Evolutionary conservation across 2,113 vertebrate genomes (phyloP), one percentile per base, ranked within the genome.

Genomic region (Jacana jacana): DNA sequence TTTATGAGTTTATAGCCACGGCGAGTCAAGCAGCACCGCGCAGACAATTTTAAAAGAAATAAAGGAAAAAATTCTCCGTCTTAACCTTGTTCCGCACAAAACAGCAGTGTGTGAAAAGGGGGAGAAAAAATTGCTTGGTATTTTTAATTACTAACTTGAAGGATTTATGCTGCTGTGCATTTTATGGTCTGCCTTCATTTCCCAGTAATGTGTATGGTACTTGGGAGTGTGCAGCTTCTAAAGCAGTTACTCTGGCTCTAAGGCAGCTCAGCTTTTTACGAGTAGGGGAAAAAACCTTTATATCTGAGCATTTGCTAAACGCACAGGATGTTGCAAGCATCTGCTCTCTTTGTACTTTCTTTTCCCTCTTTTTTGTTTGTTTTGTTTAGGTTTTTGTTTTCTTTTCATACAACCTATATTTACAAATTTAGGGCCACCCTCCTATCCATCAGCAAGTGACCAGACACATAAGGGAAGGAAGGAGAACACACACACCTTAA

Each of bases 1-100:
- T 96, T 97, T 95, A 97, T 91, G 96, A 89, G 87, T 97, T 97
- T 97, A 97, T n/a, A 91, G 68, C 91, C 80, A 48, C 3, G 6
- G 61, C 2, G 2, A 96, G 88, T 39, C 69, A 79, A 88, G 57
- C 20, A 92, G 68, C 9, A 85, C 89, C 7, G 4, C 3, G 0
- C 58, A 78, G 60, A 70, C 52, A 14, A 49, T 71, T 90, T 82
- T 52, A 63, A 73, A 93, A 76, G 57, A 91, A 49, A 76, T 33
- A 33, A 75, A 58, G 65, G 68, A 69, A 89, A 89, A 69, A 54
- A 6, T 12, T 44, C 51, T 83, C 63, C 9, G 0, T 76, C 48
- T 71, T 66, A 58, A 88, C 23, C 20, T 40, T 40, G 31, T 46
- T 76, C 65, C 52, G 27, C 11, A 4, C 0, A 0, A 90, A 90